phyloP scores from a whole-genome alignment of 2,888 invertebrate genomes.

The Athripsodes cinereus region DNA sequence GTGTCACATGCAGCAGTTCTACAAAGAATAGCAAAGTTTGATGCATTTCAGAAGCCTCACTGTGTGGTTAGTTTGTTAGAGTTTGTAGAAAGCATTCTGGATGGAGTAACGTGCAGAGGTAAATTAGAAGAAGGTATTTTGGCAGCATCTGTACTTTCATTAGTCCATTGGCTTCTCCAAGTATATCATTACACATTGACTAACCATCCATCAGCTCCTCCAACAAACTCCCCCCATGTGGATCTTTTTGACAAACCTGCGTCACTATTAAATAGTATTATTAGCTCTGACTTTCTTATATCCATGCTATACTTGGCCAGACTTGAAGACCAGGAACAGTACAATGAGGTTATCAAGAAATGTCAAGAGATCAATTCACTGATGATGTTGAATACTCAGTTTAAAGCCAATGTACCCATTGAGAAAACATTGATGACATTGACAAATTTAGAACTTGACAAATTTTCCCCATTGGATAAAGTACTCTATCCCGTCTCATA shows the following conservation, averaged over 20 bases:
- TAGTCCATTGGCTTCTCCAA: constrained; percentile 75
- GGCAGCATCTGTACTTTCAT: constrained; percentile 76
- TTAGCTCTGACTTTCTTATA: constrained; percentile 67
- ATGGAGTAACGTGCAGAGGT: constrained; percentile 61
- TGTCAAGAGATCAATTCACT: constrained; percentile 65
- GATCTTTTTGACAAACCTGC: constrained; percentile 67
- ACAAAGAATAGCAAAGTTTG: constrained; percentile 82
- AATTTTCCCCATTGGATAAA: constrained; percentile 49
- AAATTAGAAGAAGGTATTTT: constrained; percentile 84
- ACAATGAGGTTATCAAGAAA: constrained; percentile 62
- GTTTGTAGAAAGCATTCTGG: constrained; percentile 67
- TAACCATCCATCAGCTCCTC: constrained; percentile 39
- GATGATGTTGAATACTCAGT: constrained; percentile 52
- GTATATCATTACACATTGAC: constrained; percentile 55
- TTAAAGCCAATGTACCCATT: constrained; percentile 51
- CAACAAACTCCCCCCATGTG: constrained; percentile 48
- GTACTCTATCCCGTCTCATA: constrained; percentile 62
- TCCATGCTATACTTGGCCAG: constrained; percentile 80
- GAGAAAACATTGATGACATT: constrained; percentile 57
- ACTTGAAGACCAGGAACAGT: constrained; percentile 69
- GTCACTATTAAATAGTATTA: constrained; percentile 59
- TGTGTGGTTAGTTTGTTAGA: constrained; percentile 83
- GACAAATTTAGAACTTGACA: constrained; percentile 57
- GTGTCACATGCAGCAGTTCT: constrained; percentile 88
- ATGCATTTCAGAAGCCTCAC: constrained; percentile 79